A percentile compares a stretch with the other conserved stretches of the same genome.
phyloP scores from a whole-genome alignment of 2,797 vertebrate species.

The Rhincodon typus region DNA sequence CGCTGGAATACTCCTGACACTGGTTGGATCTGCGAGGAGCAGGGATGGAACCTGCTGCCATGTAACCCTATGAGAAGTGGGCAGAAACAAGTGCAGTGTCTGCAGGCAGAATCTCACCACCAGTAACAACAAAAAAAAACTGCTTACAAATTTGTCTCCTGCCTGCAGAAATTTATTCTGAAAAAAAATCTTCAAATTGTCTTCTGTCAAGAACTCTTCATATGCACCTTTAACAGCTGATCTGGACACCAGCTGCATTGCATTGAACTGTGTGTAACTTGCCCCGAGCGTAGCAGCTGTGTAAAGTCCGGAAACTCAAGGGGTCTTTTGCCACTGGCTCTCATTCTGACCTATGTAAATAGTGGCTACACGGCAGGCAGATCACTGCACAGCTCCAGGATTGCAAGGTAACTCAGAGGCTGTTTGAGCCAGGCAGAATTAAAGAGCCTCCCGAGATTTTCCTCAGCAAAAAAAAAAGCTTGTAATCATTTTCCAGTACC shows the following conservation, averaged over 20 bases:
- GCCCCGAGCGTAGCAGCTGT: slow-evolving; percentile 20
- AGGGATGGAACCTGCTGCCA: not conserved
- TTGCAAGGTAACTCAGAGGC: not conserved
- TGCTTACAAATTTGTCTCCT: slow-evolving; percentile 26
- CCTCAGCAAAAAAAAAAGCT: not conserved
- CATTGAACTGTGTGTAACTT: slow-evolving; percentile 21
- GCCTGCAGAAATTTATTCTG: not conserved
- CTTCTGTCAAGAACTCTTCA: slow-evolving; percentile 4
- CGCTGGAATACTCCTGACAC: not conserved
- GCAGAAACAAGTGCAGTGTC: not conserved
- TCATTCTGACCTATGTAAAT: not conserved
- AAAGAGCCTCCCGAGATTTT: not conserved
- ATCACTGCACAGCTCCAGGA: not conserved
- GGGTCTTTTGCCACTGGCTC: not conserved
- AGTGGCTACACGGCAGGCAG: not conserved
- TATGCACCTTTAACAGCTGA: slow-evolving; percentile 20
- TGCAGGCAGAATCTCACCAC: not conserved
- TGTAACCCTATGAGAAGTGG: not conserved
- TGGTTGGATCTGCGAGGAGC: not conserved
- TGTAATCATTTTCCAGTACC: not conserved
- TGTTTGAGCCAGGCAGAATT: not conserved
- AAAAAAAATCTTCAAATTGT: not conserved
- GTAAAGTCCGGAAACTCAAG: not conserved
- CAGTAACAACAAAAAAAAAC: not conserved
- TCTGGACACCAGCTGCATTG: not conserved